phyloP scores from a whole-genome alignment of 2,888 invertebrate species.

The Cheilosia grossa region DNA sequence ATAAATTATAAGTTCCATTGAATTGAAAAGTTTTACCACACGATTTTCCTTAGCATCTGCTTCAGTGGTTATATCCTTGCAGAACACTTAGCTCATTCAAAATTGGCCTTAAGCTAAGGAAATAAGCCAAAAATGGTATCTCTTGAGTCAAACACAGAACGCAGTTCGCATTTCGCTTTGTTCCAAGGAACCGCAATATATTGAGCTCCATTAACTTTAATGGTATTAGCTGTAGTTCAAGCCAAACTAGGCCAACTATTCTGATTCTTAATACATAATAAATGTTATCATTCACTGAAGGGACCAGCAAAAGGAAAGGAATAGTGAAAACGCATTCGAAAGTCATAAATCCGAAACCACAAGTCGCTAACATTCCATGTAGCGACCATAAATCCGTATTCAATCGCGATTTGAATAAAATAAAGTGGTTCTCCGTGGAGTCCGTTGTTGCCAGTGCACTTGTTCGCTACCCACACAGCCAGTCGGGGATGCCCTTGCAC shows the following conservation, averaged over 20 bases:
- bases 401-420: constrained; percentile 74
- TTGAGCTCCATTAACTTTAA: constrained; percentile 47
- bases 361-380: constrained; percentile 72
- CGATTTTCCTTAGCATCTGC: constrained; percentile 17
- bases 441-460: constrained; percentile 19
- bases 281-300: constrained; percentile 28
- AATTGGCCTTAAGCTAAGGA: background rate
- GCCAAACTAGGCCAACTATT: constrained; percentile 49
- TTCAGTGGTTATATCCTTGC: background rate
- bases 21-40: constrained; percentile 1
- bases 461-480: constrained; percentile 5
- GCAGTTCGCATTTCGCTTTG: constrained; percentile 23
- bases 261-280: constrained; percentile 48
- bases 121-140: background rate
- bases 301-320: too few relatives aligned
- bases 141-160: constrained; percentile 3
- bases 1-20: constrained; percentile 31
- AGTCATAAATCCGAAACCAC: constrained; percentile 67
- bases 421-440: constrained; percentile 59
- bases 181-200: constrained; percentile 31
- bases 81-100: constrained; percentile 5
- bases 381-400: constrained; percentile 68
- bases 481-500: constrained; percentile 63
- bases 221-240: constrained; percentile 20
- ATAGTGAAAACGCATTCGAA: constrained; percentile 45